Evolutionary conservation across 2,888 invertebrate species (phyloP).

Genomic region (Temnothorax ravouxi): DNA sequence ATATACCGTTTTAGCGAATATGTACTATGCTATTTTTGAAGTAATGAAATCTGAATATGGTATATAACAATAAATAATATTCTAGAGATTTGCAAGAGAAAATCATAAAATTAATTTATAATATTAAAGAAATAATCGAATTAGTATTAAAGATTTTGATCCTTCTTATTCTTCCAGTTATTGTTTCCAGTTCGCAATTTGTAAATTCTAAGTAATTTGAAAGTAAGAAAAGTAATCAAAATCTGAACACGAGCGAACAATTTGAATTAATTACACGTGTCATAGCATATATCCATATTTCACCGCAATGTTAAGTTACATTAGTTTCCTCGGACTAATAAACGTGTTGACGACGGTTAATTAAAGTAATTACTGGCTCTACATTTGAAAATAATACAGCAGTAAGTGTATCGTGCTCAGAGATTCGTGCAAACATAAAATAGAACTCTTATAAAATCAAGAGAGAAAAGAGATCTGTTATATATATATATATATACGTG

Average conservation of each 20-base stretch:
- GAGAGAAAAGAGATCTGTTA: neutral
- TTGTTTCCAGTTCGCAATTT: neutral
- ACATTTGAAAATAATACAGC: neutral
- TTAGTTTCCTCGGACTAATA: neutral
- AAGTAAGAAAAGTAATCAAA: neutral
- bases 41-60: neutral
- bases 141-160: neutral
- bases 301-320: neutral
- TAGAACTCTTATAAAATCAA: neutral
- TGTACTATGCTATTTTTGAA: neutral
- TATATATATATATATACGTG: too few relatives aligned
- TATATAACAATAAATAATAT: neutral
- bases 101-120: neutral
- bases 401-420: neutral
- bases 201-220: too few relatives aligned
- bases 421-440: neutral
- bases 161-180: neutral
- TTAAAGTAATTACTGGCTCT: neutral
- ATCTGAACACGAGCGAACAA: neutral
- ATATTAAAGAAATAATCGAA: neutral
- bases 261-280: constrained; percentile 9
- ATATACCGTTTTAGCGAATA: neutral
- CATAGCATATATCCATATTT: neutral
- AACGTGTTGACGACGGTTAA: neutral
- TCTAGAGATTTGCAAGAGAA: neutral